Percentiles rank a stretch among this genome's conserved stretches.
Conservation (phyloP, 2,797 vertebrate species). For the Clarias fuscus region DNA sequence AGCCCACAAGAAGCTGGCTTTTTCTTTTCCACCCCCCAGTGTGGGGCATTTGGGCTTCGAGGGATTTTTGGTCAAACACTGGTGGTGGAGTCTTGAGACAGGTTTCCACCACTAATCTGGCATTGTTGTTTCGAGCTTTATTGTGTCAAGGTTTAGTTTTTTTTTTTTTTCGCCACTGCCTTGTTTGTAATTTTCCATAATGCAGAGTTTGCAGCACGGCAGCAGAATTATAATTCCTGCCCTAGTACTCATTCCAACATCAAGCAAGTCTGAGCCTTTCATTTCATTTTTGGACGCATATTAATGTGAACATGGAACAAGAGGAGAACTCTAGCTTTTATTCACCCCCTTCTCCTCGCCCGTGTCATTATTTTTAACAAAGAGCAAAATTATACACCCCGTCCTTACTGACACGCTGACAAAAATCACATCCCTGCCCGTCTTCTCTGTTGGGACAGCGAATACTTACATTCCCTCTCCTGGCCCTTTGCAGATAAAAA, state of each 20-base stretch:
- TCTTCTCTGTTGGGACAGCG: not conserved
- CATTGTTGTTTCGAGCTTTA: conserved; percentile 63
- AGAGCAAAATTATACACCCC: not conserved
- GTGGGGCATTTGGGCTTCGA: conserved; percentile 45
- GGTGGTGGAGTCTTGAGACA: conserved; percentile 49
- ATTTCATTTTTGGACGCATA: not conserved
- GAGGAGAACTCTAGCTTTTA: not conserved
- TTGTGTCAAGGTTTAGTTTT: conserved; percentile 54
- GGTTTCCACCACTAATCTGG: conserved; percentile 65
- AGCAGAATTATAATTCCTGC: conserved; percentile 23
- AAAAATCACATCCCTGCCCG: not conserved
- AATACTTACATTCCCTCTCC: not conserved
- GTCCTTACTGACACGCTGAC: not conserved
- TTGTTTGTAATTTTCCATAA: conserved; percentile 58
- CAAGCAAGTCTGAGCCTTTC: not conserved
- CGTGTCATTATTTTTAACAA: not conserved
- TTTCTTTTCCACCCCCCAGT: conserved; percentile 42
- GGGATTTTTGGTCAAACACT: conserved; percentile 17
- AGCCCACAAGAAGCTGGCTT: conserved; percentile 62
- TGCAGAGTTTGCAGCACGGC: conserved; percentile 1
- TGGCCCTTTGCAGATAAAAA: conserved; percentile 49
- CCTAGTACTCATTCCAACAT: not conserved
- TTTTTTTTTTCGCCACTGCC: conserved; percentile 39
- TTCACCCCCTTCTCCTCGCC: not conserved
- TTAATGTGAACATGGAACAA: not conserved